These are phyloP conservation scores for Pachycephus smyrnensis DNA, from an alignment of 2,888 invertebrate species.

Conservation along the genomic window DNA sequence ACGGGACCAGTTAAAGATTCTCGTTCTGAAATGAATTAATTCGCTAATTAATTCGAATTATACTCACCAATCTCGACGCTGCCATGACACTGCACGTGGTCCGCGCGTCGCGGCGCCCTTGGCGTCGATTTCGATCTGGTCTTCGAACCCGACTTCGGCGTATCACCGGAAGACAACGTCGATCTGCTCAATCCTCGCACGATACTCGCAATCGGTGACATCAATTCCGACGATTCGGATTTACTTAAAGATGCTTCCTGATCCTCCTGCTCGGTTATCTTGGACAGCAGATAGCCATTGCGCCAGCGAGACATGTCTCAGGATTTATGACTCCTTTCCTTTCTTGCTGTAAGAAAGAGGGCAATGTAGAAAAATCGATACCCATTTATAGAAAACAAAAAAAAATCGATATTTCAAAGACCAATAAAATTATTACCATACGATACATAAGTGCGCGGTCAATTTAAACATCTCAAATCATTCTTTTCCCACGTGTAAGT, in stretches of 20 bases:
- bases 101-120: background rate
- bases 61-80: background rate
- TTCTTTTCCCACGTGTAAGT: background rate
- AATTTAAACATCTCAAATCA: background rate
- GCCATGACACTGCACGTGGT: background rate
- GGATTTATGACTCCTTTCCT: background rate
- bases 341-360: background rate
- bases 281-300: conserved; percentile 19
- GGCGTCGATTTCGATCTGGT: conserved; percentile 11
- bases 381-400: too few species aligned
- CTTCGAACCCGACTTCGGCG: conserved; percentile 17
- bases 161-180: conserved; percentile 35
- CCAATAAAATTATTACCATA: background rate
- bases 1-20: background rate
- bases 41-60: background rate
- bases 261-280: conserved; percentile 30
- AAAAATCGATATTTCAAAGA: background rate
- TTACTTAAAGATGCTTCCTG: conserved; percentile 16
- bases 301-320: conserved; percentile 20
- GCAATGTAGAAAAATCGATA: background rate
- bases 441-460: background rate
- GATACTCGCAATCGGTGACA: conserved; percentile 51
- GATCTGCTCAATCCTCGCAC: conserved; percentile 44
- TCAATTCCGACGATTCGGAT: conserved; percentile 1
- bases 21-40: background rate